Evolutionary conservation across 2,797 vertebrate species (phyloP).

Genomic region (Heterohyrax brucei): DNA sequence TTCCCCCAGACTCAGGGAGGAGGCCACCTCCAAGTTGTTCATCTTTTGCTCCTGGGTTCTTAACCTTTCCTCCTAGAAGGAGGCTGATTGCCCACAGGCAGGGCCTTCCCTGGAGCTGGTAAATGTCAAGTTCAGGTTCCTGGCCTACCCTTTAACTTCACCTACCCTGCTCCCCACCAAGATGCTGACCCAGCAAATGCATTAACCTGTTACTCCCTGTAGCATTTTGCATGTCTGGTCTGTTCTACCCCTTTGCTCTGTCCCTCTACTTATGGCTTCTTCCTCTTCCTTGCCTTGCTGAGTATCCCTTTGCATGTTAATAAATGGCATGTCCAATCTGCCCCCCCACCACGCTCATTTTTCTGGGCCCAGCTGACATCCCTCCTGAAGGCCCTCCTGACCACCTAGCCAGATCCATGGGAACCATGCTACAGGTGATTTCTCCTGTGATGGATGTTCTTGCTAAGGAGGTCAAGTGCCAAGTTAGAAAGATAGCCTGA

Average conservation of each 20-base stretch:
- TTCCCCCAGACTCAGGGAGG: fast-evolving
- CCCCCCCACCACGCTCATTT: background rate
- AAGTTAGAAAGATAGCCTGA: background rate
- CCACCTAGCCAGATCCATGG: background rate
- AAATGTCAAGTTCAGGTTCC: constrained; percentile 47
- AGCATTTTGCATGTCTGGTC: fast-evolving
- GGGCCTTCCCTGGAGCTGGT: constrained; percentile 24
- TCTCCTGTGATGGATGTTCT: background rate
- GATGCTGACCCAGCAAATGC: background rate
- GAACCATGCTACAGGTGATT: background rate
- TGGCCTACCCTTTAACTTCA: background rate
- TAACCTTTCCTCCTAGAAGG: background rate
- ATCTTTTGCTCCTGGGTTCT: background rate
- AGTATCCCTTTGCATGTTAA: background rate
- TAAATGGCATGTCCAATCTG: background rate
- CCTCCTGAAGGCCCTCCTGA: background rate
- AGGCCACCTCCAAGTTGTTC: background rate
- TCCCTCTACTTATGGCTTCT: fast-evolving
- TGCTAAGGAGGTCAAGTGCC: fast-evolving
- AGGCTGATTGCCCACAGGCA: background rate
- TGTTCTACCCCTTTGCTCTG: fast-evolving
- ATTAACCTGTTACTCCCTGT: background rate
- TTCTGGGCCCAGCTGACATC: background rate
- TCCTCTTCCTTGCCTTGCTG: fast-evolving
- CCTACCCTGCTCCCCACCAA: background rate